Conservation (phyloP, 2,113 vertebrate genomes). For the Actinemys pallida region DNA sequence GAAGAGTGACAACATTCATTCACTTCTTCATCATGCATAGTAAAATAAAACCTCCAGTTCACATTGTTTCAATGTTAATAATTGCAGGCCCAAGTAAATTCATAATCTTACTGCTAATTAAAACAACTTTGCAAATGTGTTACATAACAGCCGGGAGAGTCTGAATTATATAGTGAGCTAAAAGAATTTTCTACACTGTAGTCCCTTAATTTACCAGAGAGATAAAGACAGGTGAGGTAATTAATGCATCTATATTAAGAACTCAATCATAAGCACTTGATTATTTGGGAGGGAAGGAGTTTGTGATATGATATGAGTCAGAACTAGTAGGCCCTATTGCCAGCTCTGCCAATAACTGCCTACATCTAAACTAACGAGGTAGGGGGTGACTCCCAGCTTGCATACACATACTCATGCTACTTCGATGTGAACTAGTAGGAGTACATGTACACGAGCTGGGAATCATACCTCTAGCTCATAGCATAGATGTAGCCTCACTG, state of each 20-base stretch:
- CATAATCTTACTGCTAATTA: background rate
- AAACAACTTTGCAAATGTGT: background rate
- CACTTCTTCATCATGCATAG: background rate
- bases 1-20: background rate
- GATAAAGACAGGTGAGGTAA: background rate
- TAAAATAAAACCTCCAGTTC: background rate
- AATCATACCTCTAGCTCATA: background rate
- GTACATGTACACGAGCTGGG: background rate
- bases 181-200: background rate
- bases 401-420: no score
- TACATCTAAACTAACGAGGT: background rate
- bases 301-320: background rate
- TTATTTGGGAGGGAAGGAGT: background rate
- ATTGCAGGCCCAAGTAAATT: background rate
- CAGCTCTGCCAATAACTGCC: background rate
- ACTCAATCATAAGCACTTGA: background rate
- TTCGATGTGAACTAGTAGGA: no score
- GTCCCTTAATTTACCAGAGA: background rate
- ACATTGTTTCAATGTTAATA: background rate
- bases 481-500: background rate
- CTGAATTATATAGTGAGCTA: background rate
- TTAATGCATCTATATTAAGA: background rate
- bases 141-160: background rate
- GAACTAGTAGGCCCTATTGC: background rate
- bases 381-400: background rate